Evolutionary conservation across 2,888 invertebrate species (phyloP).

Genomic region (Operophtera brumata): DNA sequence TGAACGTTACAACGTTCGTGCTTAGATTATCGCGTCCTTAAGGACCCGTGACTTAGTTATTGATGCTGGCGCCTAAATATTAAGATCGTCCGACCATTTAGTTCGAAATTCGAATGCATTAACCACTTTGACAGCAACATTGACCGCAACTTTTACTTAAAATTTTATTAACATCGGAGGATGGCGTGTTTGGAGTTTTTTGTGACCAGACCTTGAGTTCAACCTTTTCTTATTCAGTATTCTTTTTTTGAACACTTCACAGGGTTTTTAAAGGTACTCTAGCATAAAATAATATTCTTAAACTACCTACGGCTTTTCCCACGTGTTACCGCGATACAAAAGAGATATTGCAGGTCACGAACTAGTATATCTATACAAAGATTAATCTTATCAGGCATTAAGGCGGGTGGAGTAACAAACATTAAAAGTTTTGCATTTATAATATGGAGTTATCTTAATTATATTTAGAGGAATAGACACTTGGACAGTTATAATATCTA

Average conservation of each 20-base stretch:
- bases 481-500: background rate
- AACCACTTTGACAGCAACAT: too few relatives aligned
- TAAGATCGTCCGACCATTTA: slow-evolving; percentile 21
- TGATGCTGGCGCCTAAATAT: slow-evolving; percentile 50
- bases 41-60: slow-evolving; percentile 41
- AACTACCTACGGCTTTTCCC: too few relatives aligned
- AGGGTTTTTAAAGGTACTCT: slow-evolving; percentile 1
- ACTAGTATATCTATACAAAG: too few relatives aligned
- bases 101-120: slow-evolving; percentile 20
- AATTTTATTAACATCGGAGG: slow-evolving; percentile 15
- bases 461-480: background rate
- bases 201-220: slow-evolving; percentile 11
- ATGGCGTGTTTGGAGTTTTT: slow-evolving; percentile 13
- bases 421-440: background rate
- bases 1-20: background rate
- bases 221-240: slow-evolving; percentile 9
- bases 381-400: too few relatives aligned
- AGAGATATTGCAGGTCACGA: background rate
- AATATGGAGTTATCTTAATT: background rate
- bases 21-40: slow-evolving; percentile 2
- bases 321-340: background rate
- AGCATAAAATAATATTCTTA: background rate
- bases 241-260: slow-evolving; percentile 14
- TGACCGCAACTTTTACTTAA: slow-evolving; percentile 18
- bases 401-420: too few relatives aligned